These are phyloP conservation scores for Drosophila pruinosa DNA, from an alignment of 1,140 invertebrate species.

Conservation along the genomic window DNA sequence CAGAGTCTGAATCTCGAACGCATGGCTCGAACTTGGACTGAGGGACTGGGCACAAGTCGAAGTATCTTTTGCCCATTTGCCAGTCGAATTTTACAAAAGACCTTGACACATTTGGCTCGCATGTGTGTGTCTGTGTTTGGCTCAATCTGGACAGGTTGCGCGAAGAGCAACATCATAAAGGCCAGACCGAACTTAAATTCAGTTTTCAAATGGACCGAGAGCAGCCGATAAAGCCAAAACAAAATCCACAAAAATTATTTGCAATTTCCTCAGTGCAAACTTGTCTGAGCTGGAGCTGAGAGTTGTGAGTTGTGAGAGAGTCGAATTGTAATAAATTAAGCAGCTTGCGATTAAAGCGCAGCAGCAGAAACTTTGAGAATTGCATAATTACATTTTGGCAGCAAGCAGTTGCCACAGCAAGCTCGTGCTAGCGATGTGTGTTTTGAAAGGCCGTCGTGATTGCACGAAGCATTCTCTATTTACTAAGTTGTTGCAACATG, in stretches of 20 bases:
- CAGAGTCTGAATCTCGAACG: conserved; percentile 30
- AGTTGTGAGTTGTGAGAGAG: conserved; percentile 2
- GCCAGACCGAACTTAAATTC: conserved; percentile 24
- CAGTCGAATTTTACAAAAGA: conserved; percentile 67
- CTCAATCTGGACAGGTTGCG: conserved; percentile 42
- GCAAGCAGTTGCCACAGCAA: conserved; percentile 43
- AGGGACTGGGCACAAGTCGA: background rate
- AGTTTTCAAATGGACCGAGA: conserved; percentile 50
- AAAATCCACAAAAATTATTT: conserved; percentile 25
- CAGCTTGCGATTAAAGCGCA: conserved; percentile 41
- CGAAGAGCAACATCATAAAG: conserved; percentile 26
- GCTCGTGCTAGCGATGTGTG: conserved; percentile 24
- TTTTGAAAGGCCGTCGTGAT: conserved; percentile 17
- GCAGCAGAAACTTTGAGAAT: conserved; percentile 39
- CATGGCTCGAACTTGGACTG: conserved; percentile 29
- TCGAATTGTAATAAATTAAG: conserved; percentile 62
- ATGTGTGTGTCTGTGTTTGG: conserved; percentile 36
- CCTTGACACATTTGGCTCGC: conserved; percentile 73
- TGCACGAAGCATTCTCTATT: background rate
- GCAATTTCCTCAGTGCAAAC: conserved; percentile 54
- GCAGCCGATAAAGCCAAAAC: conserved; percentile 35
- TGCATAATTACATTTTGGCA: conserved; percentile 65
- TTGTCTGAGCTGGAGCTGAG: no score
- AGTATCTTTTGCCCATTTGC: conserved; percentile 60
- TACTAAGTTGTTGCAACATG: background rate